These are phyloP conservation scores for Cylindroiulus punctatus DNA, from an alignment of 2,888 invertebrate genomes.

Conservation along the genomic window DNA sequence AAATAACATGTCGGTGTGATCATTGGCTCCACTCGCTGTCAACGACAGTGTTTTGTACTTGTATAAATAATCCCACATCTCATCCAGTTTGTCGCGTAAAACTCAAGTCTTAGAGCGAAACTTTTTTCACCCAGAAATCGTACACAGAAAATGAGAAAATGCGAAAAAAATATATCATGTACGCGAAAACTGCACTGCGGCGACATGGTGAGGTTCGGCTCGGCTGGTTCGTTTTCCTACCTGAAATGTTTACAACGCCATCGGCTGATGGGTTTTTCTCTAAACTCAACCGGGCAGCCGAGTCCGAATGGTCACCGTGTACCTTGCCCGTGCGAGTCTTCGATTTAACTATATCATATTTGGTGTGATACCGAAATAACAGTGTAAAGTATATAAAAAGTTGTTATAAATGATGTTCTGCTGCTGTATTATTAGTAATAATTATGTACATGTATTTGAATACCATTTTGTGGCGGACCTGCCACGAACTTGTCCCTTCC, in stretches of 20 bases:
- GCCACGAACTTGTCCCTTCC: background rate
- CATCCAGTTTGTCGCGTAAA: conserved; percentile 3
- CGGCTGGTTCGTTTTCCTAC: too few species aligned
- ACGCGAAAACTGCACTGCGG: background rate
- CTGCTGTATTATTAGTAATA: conserved; percentile 16
- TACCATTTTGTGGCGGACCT: background rate
- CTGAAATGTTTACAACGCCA: too few species aligned
- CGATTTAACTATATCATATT: conserved; percentile 38
- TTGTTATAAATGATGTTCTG: conserved; percentile 17
- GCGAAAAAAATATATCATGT: conserved; percentile 23
- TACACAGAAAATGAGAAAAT: background rate
- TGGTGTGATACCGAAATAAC: conserved; percentile 29
- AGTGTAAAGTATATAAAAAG: conserved; percentile 1
- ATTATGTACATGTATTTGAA: conserved; percentile 6
- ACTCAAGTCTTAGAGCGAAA: background rate
- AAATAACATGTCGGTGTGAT: background rate
- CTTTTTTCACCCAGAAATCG: background rate
- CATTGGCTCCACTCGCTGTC: conserved; percentile 7
- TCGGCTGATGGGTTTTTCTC: too few species aligned
- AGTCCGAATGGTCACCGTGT: background rate
- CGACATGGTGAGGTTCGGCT: background rate
- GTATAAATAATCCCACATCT: conserved; percentile 1
- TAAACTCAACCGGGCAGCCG: background rate
- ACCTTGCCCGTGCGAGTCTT: background rate
- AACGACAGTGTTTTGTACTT: conserved; percentile 20